A percentile compares a stretch with the other conserved stretches of the same genome.
Conservation (phyloP, 2,113 vertebrate species). For the Channa argus region DNA sequence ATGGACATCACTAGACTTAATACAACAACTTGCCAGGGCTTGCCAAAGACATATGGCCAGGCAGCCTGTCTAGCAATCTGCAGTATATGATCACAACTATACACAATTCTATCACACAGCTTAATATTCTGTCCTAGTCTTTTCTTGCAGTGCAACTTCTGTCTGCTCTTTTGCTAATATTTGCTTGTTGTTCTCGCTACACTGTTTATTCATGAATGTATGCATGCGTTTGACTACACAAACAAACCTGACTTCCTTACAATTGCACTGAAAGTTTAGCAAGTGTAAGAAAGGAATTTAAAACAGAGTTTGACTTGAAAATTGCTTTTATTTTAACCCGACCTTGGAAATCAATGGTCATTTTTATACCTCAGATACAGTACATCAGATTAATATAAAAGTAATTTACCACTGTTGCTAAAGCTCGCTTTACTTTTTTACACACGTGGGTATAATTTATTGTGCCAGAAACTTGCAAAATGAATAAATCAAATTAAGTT, state of each 20-base stretch:
- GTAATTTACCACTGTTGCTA: slow-evolving; percentile 2
- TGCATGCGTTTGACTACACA: slow-evolving; percentile 33
- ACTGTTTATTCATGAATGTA: slow-evolving; percentile 38
- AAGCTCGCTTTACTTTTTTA: background rate
- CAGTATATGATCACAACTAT: slow-evolving; percentile 48
- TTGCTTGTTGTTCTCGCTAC: slow-evolving; percentile 13
- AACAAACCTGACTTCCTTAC: slow-evolving; percentile 21
- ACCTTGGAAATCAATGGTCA: slow-evolving; percentile 28
- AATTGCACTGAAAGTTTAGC: slow-evolving; percentile 20
- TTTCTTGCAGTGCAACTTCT: slow-evolving; percentile 40
- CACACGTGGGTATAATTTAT: background rate
- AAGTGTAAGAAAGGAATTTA: slow-evolving; percentile 16
- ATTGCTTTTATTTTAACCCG: slow-evolving; percentile 15
- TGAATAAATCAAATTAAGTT: background rate
- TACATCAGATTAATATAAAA: slow-evolving; percentile 33
- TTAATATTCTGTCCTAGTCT: slow-evolving; percentile 54
- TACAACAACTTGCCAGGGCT: slow-evolving; percentile 55
- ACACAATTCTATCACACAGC: slow-evolving; percentile 50
- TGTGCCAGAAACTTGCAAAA: slow-evolving; percentile 6
- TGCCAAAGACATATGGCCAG: slow-evolving; percentile 71
- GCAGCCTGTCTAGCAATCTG: slow-evolving; percentile 70
- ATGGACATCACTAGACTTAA: slow-evolving; percentile 59
- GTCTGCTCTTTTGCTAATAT: slow-evolving; percentile 35
- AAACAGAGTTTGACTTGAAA: slow-evolving; percentile 26
- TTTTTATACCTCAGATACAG: slow-evolving; percentile 12